Conservation (phyloP, 2,888 invertebrate genomes). For the Himalopsyche anomala region DNA sequence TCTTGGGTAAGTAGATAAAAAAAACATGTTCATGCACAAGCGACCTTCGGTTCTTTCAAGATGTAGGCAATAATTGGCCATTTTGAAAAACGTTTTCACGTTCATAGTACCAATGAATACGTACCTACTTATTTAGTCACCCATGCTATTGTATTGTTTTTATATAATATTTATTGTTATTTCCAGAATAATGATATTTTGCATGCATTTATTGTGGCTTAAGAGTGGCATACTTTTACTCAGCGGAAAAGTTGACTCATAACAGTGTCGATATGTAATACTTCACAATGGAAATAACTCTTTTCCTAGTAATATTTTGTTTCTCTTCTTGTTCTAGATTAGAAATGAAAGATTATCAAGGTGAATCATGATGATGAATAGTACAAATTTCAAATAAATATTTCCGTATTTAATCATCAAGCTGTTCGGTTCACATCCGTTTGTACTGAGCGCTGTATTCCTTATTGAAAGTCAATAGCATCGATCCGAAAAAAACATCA, state of each 20-base stretch:
- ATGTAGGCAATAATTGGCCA: conserved; percentile 9
- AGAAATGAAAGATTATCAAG: not conserved
- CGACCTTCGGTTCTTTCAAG: conserved; percentile 18
- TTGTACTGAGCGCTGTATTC: not conserved
- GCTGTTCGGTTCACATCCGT: conserved; percentile 19
- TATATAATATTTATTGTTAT: not conserved
- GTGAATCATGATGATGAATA: not conserved
- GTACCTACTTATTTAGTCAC: conserved; percentile 17
- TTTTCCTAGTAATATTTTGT: not conserved
- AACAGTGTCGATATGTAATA: too few relatives aligned
- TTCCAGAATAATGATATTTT: not conserved
- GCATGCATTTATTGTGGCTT: not conserved
- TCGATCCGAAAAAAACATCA: not conserved
- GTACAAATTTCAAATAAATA: not conserved
- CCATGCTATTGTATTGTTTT: not conserved
- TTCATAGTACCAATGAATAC: not conserved
- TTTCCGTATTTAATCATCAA: not conserved
- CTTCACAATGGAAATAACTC: too few relatives aligned
- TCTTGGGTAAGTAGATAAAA: conserved; percentile 14
- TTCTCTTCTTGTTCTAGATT: not conserved
- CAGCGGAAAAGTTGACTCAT: too few relatives aligned
- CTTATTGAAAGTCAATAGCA: conserved; percentile 13
- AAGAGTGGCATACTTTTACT: too few relatives aligned
- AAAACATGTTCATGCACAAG: conserved; percentile 11
- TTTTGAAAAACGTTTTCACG: conserved; percentile 22